Percentiles rank a stretch among this genome's conserved stretches.
Conservation (phyloP, 1,140 invertebrate species). For the Pogonomyrmex californicus region DNA sequence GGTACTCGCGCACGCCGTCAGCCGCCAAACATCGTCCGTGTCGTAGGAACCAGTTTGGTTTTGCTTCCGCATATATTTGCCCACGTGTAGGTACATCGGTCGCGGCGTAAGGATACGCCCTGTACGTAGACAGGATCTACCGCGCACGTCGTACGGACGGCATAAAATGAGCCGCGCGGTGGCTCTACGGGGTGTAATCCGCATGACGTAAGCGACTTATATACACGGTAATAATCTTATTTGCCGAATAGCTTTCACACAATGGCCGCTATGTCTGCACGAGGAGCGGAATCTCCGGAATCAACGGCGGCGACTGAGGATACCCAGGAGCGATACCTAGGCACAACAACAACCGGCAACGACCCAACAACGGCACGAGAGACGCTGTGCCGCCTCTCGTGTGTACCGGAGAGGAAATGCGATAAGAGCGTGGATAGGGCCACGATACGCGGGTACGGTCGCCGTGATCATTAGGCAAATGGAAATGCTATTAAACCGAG, state of each 20-base stretch:
- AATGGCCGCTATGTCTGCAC: slow-evolving; percentile 67
- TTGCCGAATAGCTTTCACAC: slow-evolving; percentile 82
- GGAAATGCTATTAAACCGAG: slow-evolving; percentile 80
- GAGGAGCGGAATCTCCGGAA: slow-evolving; percentile 67
- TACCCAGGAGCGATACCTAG: slow-evolving; percentile 66
- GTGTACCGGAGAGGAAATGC: slow-evolving; percentile 85
- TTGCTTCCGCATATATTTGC: slow-evolving; percentile 76
- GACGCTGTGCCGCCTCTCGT: slow-evolving; percentile 65
- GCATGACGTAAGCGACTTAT: slow-evolving; percentile 81
- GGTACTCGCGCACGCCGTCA: slow-evolving; percentile 47
- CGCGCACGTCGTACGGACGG: neutral
- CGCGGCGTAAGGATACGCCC: slow-evolving; percentile 23
- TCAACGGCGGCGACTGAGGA: slow-evolving; percentile 51
- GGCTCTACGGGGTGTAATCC: slow-evolving; percentile 69
- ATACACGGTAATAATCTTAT: slow-evolving; percentile 85
- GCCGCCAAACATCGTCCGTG: slow-evolving; percentile 77
- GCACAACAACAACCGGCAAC: slow-evolving; percentile 76
- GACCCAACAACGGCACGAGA: slow-evolving; percentile 59
- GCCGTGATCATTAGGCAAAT: slow-evolving; percentile 85
- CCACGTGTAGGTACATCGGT: slow-evolving; percentile 70
- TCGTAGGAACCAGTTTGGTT: slow-evolving; percentile 67
- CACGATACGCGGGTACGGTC: slow-evolving; percentile 75
- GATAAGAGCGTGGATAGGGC: slow-evolving; percentile 80
- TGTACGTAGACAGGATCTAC: slow-evolving; percentile 38
- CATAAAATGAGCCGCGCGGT: slow-evolving; percentile 55